phyloP scores from a whole-genome alignment of 2,888 invertebrate genomes.

The Agrotis clavis region DNA sequence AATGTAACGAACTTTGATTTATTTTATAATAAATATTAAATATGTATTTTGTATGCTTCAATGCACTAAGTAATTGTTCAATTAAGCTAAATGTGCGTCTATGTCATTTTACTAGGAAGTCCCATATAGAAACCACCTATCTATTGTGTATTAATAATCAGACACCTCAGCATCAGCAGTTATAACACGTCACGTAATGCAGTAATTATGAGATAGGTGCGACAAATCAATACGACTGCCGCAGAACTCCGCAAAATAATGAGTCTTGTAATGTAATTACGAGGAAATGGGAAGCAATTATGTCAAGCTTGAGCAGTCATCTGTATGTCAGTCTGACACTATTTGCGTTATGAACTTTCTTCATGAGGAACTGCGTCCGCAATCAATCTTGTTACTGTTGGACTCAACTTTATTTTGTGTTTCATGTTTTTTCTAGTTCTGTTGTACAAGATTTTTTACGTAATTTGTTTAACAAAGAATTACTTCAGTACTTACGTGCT shows the following conservation, averaged over 20 bases:
- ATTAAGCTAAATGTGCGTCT: not conserved
- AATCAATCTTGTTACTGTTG: slow-evolving; percentile 26
- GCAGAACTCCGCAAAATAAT: slow-evolving; percentile 55
- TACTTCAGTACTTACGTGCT: slow-evolving; percentile 63
- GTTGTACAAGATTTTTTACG: slow-evolving; percentile 53
- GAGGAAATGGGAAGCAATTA: slow-evolving; percentile 67
- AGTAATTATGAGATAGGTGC: slow-evolving; percentile 45
- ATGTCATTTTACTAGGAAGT: slow-evolving; percentile 26
- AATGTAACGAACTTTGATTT: not conserved
- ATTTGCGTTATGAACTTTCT: slow-evolving; percentile 44
- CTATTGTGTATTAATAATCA: slow-evolving; percentile 26
- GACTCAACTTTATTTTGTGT: slow-evolving; percentile 17
- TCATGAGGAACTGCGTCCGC: slow-evolving; percentile 20
- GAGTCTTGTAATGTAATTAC: slow-evolving; percentile 53
- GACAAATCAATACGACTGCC: slow-evolving; percentile 53
- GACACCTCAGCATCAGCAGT: not conserved
- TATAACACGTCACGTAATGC: slow-evolving; percentile 43
- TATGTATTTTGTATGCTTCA: not conserved
- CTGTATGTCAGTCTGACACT: slow-evolving; percentile 60
- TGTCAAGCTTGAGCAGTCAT: slow-evolving; percentile 68
- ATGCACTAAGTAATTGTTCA: not conserved
- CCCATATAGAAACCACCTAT: not conserved
- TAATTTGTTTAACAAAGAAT: slow-evolving; percentile 64
- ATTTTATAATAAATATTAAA: not conserved
- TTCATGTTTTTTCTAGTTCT: slow-evolving; percentile 30